Conservation (phyloP, 2,113 vertebrate genomes). For the Catharus fuscescens region DNA sequence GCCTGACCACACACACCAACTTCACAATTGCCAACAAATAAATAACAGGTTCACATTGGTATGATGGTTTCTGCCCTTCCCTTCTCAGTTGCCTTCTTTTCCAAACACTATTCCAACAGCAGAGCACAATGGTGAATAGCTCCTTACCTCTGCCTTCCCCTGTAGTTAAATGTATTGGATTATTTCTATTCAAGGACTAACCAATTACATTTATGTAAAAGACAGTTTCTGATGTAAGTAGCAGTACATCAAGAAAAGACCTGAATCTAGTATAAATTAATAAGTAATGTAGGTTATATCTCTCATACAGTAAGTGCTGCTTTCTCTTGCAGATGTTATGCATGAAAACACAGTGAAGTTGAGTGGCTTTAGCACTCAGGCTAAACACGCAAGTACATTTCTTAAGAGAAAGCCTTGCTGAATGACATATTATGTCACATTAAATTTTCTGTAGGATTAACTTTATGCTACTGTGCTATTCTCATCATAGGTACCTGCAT, state of each 20-base stretch:
- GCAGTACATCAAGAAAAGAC: not conserved
- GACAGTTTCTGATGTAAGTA: not conserved
- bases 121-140: not conserved
- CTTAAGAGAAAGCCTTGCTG: not conserved
- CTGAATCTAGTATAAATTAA: not conserved
- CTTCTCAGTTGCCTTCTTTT: not conserved
- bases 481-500: not conserved
- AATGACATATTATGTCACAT: not conserved
- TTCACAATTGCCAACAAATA: not conserved
- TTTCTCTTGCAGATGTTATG: not conserved
- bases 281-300: not conserved
- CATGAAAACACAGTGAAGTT: constrained; percentile 22
- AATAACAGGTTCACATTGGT: not conserved
- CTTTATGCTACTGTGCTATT: not conserved
- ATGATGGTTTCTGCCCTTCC: not conserved
- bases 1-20: not conserved
- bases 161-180: not conserved
- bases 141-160: not conserved
- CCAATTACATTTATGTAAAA: not conserved
- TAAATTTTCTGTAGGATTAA: not conserved
- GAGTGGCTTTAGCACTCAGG: not conserved
- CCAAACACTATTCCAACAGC: not conserved
- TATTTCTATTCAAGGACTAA: not conserved
- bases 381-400: not conserved
- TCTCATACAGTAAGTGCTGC: not conserved